These are phyloP conservation scores for Ranitomeya imitator DNA, from an alignment of 2,113 vertebrate genomes.

Conservation along the genomic window DNA sequence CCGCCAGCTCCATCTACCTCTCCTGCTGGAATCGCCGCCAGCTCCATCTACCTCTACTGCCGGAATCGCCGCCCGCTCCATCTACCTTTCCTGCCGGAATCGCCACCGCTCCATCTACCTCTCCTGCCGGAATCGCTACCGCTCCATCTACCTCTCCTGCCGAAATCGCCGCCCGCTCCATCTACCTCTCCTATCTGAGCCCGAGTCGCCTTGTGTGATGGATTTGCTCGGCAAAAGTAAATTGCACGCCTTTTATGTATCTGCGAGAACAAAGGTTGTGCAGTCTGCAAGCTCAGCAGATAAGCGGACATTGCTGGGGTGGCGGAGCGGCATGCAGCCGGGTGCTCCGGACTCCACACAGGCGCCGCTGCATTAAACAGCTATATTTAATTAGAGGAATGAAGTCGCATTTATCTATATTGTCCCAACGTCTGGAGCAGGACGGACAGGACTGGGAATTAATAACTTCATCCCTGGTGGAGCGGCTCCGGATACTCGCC, in stretches of 20 bases:
- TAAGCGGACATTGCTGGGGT: background rate
- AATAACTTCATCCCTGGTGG: background rate
- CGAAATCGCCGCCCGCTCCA: background rate
- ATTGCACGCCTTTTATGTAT: conserved; percentile 12
- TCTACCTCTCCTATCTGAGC: background rate
- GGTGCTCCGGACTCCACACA: background rate
- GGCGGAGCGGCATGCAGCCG: background rate
- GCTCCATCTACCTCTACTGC: no score
- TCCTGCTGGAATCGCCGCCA: no score
- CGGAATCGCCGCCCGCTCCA: background rate
- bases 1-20: background rate
- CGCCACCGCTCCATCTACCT: no score
- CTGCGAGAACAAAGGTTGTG: conserved; percentile 39
- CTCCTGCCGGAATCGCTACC: no score
- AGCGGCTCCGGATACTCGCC: background rate
- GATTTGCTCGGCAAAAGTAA: conserved; percentile 5
- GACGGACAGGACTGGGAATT: background rate
- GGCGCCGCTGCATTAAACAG: background rate
- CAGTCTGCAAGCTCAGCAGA: conserved; percentile 35
- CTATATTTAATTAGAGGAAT: conserved; percentile 29
- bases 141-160: background rate
- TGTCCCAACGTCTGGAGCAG: background rate
- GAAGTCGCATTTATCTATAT: conserved; percentile 4
- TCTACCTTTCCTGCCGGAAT: no score
- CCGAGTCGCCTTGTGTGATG: background rate